Conservation (phyloP, 2,113 vertebrate species). For the Pluvialis apricaria region DNA sequence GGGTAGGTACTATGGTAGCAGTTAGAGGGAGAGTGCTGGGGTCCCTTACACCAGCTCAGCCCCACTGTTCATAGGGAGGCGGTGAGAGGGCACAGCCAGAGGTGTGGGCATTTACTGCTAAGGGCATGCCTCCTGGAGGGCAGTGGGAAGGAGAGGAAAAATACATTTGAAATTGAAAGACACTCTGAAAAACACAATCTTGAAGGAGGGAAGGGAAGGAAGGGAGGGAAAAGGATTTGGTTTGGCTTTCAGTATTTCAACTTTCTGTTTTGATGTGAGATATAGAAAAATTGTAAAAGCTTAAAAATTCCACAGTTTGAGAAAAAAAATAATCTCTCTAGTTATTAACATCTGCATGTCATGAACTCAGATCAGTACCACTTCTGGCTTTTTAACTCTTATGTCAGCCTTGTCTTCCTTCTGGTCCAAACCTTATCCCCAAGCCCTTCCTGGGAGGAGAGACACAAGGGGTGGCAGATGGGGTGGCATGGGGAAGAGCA, state of each 20-base stretch:
- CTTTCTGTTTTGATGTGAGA: background rate
- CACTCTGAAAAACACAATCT: background rate
- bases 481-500: fast-evolving
- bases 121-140: background rate
- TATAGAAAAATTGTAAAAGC: background rate
- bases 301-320: background rate
- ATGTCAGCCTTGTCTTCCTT: background rate
- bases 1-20: background rate
- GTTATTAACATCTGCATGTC: background rate
- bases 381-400: background rate
- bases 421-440: background rate
- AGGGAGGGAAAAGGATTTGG: background rate
- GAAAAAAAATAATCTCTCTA: background rate
- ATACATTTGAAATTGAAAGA: background rate
- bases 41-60: background rate
- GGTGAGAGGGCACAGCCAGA: background rate
- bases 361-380: background rate
- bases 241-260: background rate
- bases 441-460: background rate
- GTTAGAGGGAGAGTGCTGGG: background rate
- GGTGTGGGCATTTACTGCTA: background rate
- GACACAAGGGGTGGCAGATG: too few relatives aligned
- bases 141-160: background rate
- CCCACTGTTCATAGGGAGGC: background rate
- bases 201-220: background rate